Evolutionary conservation across 2,888 invertebrate genomes (phyloP), one percentile per base, ranked within the genome.

Genomic region (Lasioglossum malachurum): DNA sequence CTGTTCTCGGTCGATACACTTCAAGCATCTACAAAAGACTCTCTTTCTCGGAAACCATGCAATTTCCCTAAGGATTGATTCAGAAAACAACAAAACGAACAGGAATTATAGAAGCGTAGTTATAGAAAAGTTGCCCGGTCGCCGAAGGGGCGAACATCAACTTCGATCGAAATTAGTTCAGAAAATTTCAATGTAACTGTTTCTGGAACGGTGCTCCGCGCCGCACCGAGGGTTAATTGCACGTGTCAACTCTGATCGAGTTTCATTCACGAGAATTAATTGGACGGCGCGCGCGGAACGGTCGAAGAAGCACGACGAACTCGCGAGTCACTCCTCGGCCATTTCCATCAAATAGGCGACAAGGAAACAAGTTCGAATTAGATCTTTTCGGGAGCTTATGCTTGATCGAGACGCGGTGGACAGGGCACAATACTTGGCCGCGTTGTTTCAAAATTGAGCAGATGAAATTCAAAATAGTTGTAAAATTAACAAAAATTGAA

Each of bases 191-290:
- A 60, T 27, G 60, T 14, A 27, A 60, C 60, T 4, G 60, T 60
- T 60, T 60, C 60, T 27, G 46, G 23, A 46, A 67, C 77, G 77
- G 12, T 27, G 60, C 60, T 27, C 14, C n/a, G n/a, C n/a, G 4
- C n/a, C n/a, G n/a, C n/a, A 1, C 53, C n/a, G 60, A 14, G 27
- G 27, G 60, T 60, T 60, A 60, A 60, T 60, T 27, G 60, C 27
- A 27, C 27, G 60, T 27, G 60, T 60, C 60, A n/a, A 60, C 60
- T 60, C 60, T 31, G 60, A 64, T 64, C 60, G 60, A 64, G 60
- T 64, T 64, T 64, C 60, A 31, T 64, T 31, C 14, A 64, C 3
- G 16, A 31, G 46, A 64, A 64, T n/a, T 27, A 31, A 64, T 64
- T 31, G 31, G 31, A n/a, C n/a, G 31, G 1, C 31, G 60, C 14